These are phyloP conservation scores for Plagiodera versicolora DNA, from an alignment of 2,888 invertebrate species.

Conservation along the genomic window DNA sequence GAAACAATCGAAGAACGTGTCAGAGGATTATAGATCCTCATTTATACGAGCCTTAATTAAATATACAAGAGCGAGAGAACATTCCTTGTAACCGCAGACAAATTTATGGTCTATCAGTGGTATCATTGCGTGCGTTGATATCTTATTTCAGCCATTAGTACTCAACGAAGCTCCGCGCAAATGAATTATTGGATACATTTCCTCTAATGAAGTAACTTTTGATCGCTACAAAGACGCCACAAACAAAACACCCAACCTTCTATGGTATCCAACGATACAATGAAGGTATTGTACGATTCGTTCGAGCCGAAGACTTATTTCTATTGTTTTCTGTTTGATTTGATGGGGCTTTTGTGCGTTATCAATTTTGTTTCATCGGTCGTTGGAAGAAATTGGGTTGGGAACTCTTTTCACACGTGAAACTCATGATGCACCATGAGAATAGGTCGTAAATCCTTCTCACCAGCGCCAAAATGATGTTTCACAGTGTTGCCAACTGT, in stretches of 20 bases:
- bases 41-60: slow-evolving; percentile 28
- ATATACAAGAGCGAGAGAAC: slow-evolving; percentile 37
- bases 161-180: slow-evolving; percentile 44
- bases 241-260: slow-evolving; percentile 44
- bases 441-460: no score
- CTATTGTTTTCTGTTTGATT: slow-evolving; percentile 29
- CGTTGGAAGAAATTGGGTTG: neutral
- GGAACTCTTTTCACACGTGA: neutral
- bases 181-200: slow-evolving; percentile 55
- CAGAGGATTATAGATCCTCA: slow-evolving; percentile 9
- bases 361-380: neutral
- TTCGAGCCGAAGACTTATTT: no score
- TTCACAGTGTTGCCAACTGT: no score
- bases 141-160: slow-evolving; percentile 57
- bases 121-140: slow-evolving; percentile 57
- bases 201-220: slow-evolving; percentile 55
- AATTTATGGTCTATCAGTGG: slow-evolving; percentile 49
- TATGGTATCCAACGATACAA: slow-evolving; percentile 34
- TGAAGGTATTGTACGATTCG: slow-evolving; percentile 37
- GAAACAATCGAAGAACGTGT: slow-evolving; percentile 3
- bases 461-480: no score
- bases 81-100: slow-evolving; percentile 49
- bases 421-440: no score
- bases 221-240: slow-evolving; percentile 47
- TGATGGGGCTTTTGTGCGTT: slow-evolving; percentile 1